These are phyloP conservation scores for Hirtodrosophila trivittata DNA, from an alignment of 2,888 invertebrate species.

Conservation along the genomic window DNA sequence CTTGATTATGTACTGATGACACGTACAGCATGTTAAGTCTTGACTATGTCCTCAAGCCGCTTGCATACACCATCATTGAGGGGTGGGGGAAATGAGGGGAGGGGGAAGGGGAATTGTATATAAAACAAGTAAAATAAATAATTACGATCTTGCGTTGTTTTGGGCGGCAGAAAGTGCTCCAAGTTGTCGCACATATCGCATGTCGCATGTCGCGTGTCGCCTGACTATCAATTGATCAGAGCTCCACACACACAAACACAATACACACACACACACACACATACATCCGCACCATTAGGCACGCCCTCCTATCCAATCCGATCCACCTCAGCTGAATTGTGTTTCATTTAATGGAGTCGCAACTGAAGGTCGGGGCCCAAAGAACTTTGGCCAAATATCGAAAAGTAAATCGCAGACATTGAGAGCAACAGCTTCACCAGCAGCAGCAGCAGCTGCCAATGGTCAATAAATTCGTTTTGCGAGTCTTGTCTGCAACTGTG, in stretches of 20 bases:
- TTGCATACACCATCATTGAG: no score
- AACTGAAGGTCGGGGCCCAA: constrained; percentile 22
- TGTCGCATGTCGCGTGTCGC: constrained; percentile 20
- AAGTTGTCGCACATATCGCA: constrained; percentile 31
- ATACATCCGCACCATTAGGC: background rate
- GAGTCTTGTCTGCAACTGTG: constrained; percentile 28
- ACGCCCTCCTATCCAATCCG: no score
- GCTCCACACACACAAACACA: background rate
- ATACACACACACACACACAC: background rate
- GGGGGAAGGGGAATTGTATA: background rate
- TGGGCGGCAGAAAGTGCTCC: constrained; percentile 1
- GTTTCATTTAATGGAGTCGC: constrained; percentile 14
- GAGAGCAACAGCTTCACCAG: background rate
- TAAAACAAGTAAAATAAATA: constrained; percentile 5
- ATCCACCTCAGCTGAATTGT: no score
- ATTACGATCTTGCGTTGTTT: constrained; percentile 12
- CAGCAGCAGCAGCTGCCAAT: constrained; percentile 38
- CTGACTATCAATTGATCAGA: constrained; percentile 39
- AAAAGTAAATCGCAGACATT: constrained; percentile 6
- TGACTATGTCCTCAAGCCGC: constrained; percentile 26
- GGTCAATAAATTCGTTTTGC: constrained; percentile 54
- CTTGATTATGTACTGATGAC: constrained; percentile 64
- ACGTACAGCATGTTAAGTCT: constrained; percentile 54
- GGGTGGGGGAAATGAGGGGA: constrained; percentile 6
- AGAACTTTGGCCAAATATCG: constrained; percentile 18